Base-by-base conservation (phyloP, 2,113 vertebrate genomes). In the Salminus brasiliensis region DNA sequence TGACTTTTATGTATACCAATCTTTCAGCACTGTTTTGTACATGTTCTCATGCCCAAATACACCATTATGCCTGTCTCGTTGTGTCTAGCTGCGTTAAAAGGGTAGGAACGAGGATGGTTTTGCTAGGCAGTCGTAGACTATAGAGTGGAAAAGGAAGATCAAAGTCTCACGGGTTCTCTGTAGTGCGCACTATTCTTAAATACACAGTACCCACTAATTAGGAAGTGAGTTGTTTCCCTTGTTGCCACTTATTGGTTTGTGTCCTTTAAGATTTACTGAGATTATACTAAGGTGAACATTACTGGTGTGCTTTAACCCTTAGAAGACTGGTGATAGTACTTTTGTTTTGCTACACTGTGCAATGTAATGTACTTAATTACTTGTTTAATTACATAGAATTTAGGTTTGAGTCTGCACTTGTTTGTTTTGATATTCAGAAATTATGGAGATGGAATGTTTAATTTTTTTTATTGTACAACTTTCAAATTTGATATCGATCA, bases 1-100 rank as follows among this genome's bases (percentile, higher is more conserved):
- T 27, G 67, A 30, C 57, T 72, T 70, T 84, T 62, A 69, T 78
- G 68, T 84, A 67, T 73, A 63, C 65, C 25, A 47, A 47, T 39
- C 43, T 63, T 36, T 78, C 67, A 16, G 59, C 13, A 52, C 57
- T 70, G 43, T 49, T 49, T 49, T 30, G 32, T 53, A 74, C 57
- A n/a, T n/a, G 49, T 68, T 53, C 72, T 76, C 53, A 52, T 71
- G 55, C 43, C 30, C 73, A 41, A 74, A 41, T 66, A 73, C 70
- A 78, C 75, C 41, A 52, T 32, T 18, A 74, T 66, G 72, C 76
- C 59, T 79, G 76, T 65, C 32, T 55, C 52, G 39, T 63, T 57
- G 23, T 32, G 72, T 72, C 57, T 74, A 36, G 43, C 69, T 65
- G 57, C 71, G 41, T 81, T 78, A 29, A 72, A 52, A 36, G 52